These are phyloP conservation scores for Caenorhabditis inopinata DNA, from an alignment of 1,140 invertebrate species.

Conservation along the genomic window DNA sequence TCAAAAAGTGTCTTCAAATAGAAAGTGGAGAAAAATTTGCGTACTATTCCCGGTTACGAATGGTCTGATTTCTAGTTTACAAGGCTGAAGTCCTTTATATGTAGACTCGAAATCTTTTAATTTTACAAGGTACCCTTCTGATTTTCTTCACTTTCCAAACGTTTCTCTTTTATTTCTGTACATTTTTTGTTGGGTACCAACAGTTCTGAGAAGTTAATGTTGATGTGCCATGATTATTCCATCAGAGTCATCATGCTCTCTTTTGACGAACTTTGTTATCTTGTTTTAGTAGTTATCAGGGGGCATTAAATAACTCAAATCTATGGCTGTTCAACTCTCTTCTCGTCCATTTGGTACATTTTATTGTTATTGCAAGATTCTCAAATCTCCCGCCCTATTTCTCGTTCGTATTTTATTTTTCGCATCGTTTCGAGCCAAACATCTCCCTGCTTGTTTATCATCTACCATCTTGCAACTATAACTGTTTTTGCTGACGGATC, in stretches of 20 bases:
- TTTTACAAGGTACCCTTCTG: too few species aligned
- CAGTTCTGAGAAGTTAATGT: not conserved
- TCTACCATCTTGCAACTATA: not conserved
- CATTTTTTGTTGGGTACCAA: conserved; percentile 24
- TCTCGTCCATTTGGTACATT: too few species aligned
- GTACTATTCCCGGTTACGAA: too few species aligned
- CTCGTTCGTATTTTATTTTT: not conserved
- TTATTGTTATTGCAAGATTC: not conserved
- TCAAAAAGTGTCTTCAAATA: not conserved
- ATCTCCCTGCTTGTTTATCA: not conserved
- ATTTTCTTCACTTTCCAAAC: too few species aligned
- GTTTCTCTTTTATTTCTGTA: not conserved
- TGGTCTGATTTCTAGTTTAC: too few species aligned
- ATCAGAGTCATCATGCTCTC: too few species aligned
- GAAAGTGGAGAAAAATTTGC: not conserved
- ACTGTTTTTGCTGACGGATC: not conserved
- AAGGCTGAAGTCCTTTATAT: too few species aligned
- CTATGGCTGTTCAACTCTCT: too few species aligned
- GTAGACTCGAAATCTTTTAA: too few species aligned
- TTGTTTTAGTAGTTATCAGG: not conserved
- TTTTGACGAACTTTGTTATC: not conserved
- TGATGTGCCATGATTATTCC: too few species aligned
- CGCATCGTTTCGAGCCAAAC: not conserved
- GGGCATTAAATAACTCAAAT: too few species aligned
- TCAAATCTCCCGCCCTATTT: conserved; percentile 3